Base-by-base conservation (phyloP, 1,140 invertebrate genomes). In the Ceratoteleas bidentatus region DNA sequence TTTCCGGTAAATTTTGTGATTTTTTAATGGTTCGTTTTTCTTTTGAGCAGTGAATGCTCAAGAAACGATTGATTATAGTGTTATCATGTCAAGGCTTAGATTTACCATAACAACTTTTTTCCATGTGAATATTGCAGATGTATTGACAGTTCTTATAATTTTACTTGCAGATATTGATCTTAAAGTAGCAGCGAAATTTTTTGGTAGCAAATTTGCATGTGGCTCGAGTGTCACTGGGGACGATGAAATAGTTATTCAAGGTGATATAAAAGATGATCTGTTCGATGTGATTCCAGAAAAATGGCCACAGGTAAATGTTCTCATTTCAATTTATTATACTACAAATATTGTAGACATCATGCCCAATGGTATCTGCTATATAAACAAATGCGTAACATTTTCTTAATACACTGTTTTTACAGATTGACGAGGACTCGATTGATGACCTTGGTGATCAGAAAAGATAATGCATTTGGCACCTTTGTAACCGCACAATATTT, bases 241-340 rank as follows among this genome's bases (percentile, higher is more conserved):
- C 73, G 98, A 99, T 94, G 99, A 99, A 93, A 99, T 99, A 88
- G 98, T 99, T 6, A 99, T 99, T 89, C 99, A 99, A 92, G 99
- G 97, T 64, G 97, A 98, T 92, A 96, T 99, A 0, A 99, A 99
- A 91, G 98, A 99, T 93, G 98, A 99, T 84, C 91, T 99, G 2
- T 98, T 99, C 92, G 98, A 99, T 92, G 94, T 99, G 69, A 97
- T 99, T 88, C 97, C 97, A 62, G 98, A 99, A 88, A 99, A 99
- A 91, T 99, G 98, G 97, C 95, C 96, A 69, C 95, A 98, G 92
- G 96, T 96, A 93, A 89, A 85, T 60, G 68, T 50, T 40, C 15
- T 16, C 60, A 47, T 15, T 45, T n/a, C 15, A 61, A 43, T 43
- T 43, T 43, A 43, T 43, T 43, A 43, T 3, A 36, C 34, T 36